Evolutionary conservation across 2,113 vertebrate genomes (phyloP).

Genomic region (Melospiza georgiana): DNA sequence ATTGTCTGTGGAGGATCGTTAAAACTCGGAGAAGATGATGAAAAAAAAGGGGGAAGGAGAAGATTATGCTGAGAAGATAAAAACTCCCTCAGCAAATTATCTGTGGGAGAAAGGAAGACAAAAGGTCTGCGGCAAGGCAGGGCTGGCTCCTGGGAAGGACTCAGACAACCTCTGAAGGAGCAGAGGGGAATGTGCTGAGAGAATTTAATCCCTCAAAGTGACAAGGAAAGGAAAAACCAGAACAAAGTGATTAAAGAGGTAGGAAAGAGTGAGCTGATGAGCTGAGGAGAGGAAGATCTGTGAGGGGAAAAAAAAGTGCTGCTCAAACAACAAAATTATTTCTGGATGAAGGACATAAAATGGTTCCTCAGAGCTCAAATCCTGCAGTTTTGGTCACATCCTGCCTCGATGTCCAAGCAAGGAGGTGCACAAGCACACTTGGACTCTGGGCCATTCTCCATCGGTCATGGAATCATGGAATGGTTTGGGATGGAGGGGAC

Average conservation of each 20-base stretch:
- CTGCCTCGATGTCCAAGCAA: neutral
- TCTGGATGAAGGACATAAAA: neutral
- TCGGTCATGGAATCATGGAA: neutral
- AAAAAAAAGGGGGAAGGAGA: neutral
- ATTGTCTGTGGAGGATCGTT: slow-evolving; percentile 37
- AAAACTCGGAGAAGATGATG: neutral
- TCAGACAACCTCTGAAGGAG: neutral
- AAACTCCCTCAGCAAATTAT: neutral
- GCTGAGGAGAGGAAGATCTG: neutral
- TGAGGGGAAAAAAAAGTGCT: neutral
- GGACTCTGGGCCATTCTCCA: neutral
- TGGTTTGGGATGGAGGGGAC: neutral
- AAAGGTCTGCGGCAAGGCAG: neutral
- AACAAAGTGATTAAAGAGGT: neutral
- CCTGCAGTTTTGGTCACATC: neutral
- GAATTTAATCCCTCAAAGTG: neutral
- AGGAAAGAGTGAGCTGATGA: neutral
- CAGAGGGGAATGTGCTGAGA: neutral
- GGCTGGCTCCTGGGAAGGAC: neutral
- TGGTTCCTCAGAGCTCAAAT: neutral
- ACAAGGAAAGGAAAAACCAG: neutral
- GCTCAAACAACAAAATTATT: neutral
- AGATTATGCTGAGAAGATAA: neutral
- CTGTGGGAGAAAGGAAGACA: neutral
- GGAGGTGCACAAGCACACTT: accelerated